Evolutionary conservation across 2,888 invertebrate species (phyloP).

Genomic region (Scrobipalpa atriplicella): DNA sequence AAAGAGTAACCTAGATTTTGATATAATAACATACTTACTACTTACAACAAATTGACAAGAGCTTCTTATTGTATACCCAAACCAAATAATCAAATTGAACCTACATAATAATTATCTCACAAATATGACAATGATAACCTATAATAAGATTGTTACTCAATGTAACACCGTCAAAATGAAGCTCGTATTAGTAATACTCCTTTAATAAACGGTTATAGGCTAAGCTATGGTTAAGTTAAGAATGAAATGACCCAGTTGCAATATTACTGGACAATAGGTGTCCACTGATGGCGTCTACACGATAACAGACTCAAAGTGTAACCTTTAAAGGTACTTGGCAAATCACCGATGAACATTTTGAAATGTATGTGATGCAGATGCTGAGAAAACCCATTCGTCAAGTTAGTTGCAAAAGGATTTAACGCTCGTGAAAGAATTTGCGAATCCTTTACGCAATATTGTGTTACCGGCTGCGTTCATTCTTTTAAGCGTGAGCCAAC

Average conservation of each 20-base stretch:
- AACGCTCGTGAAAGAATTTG: neutral
- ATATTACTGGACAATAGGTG: constrained; percentile 4
- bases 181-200: neutral
- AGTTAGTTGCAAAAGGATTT: neutral
- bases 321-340: neutral
- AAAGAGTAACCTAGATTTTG: too few species aligned
- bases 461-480: too few species aligned
- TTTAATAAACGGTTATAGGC: neutral
- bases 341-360: neutral
- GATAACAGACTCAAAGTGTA: neutral
- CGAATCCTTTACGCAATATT: neutral
- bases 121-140: neutral
- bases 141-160: neutral
- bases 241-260: neutral
- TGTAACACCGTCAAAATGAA: neutral
- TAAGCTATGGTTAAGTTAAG: neutral
- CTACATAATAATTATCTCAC: too few species aligned
- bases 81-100: neutral
- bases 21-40: too few species aligned
- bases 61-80: neutral
- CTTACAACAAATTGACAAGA: too few species aligned
- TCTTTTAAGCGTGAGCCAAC: too few species aligned
- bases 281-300: constrained; percentile 2
- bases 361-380: neutral
- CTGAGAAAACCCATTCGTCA: neutral